Evolutionary conservation across 2,797 vertebrate species (phyloP), one percentile per base, ranked within the genome.

Genomic region (Lepus oiostolus): DNA sequence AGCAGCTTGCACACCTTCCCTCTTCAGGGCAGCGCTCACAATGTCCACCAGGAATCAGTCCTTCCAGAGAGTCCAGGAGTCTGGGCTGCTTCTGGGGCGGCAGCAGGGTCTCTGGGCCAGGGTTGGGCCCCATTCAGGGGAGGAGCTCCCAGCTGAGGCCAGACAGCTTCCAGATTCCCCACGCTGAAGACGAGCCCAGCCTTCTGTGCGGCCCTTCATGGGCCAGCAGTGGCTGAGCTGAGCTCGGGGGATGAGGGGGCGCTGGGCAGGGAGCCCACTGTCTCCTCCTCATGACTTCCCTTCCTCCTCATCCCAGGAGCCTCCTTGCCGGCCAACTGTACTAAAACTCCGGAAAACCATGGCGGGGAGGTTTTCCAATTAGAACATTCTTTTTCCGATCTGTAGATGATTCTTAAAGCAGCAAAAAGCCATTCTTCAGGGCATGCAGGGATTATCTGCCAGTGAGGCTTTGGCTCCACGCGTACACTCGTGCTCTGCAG

Each of bases 361-460:
- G 97, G 96, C 84, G 95, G 96, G 96, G 95, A 97, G 93, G 76
- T 96, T 97, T 97, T 97, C 96, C 97, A 97, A 97, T 97, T 97
- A 97, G 97, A 97, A 97, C 95, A 97, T 97, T 97, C 95, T 97
- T 97, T 97, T 97, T 97, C 95, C 95, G 16, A 97, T 91, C 95
- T 94, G 95, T 77, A 80, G 95, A 95, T 96, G 95, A 96, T 96
- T 97, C 93, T 92, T 94, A 96, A 96, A 95, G 92, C 94, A 96
- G 96, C 90, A 92, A 93, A 95, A 95, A 91, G 68, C 92, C 90
- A 93, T 97, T 96, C 95, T 96, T 96, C 82, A 87, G 90, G 93
- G 96, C 79, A 93, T 81, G 68, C 7, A 22, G 91, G 81, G 92
- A 96, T 77, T 81, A 91, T 88, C 91, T 95, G 97, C 96, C 96